Percentiles rank a stretch among this genome's conserved stretches.
Conservation (phyloP, 30 jellyfish, hydroid and myxozoan genomes). For the Clytia hemisphaerica region DNA sequence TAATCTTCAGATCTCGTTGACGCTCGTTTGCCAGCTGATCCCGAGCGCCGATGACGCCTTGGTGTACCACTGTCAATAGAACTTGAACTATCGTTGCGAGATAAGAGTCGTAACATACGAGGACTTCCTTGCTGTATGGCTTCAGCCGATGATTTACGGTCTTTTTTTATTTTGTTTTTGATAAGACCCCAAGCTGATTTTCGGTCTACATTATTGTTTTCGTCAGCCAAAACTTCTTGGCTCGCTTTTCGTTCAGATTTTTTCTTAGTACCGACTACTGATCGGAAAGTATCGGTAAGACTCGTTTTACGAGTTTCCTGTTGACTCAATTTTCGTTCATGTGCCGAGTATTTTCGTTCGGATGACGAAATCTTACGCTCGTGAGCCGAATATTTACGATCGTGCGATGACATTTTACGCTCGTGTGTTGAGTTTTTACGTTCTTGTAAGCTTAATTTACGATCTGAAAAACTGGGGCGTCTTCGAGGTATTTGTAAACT, state of each 20-base stretch:
- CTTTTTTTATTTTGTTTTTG: conserved; percentile 7
- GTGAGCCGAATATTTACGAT: background rate
- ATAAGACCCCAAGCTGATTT: conserved; percentile 10
- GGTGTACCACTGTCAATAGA: conserved; percentile 3
- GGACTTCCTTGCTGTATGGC: background rate
- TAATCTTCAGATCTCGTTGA: conserved; percentile 4
- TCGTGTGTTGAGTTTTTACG: background rate
- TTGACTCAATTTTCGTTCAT: no score
- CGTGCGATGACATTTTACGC: background rate
- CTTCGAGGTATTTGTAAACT: no score
- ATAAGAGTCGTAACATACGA: background rate
- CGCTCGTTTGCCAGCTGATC: background rate
- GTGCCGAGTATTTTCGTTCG: no score
- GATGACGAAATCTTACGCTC: background rate
- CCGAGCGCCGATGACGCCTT: background rate
- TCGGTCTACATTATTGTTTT: conserved; percentile 8
- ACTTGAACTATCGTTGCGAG: conserved; percentile 15
- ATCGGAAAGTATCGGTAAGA: conserved; percentile 8
- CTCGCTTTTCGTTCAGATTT: conserved; percentile 17
- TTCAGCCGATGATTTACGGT: background rate
- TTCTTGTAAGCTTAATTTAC: conserved; percentile 7
- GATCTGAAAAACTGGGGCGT: no score
- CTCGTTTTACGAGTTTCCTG: no score
- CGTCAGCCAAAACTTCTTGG: background rate
- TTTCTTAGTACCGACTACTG: conserved; percentile 6